Percentiles rank a stretch among this genome's conserved stretches.
Conservation (phyloP, 2,113 vertebrate genomes). For the Silurus glanis region DNA sequence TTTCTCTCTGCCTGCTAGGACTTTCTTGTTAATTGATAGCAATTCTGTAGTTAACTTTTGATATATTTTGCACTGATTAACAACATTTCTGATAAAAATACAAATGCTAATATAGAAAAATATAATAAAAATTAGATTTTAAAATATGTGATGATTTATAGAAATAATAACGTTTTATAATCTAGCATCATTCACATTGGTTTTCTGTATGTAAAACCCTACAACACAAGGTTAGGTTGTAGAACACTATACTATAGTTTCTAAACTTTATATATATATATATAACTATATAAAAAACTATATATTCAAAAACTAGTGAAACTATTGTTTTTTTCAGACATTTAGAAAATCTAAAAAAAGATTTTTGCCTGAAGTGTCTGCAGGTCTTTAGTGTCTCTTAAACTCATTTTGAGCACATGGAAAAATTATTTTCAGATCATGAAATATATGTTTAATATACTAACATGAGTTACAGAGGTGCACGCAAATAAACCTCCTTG, state of each 20-base stretch:
- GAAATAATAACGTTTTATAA: neutral
- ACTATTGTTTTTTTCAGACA: neutral
- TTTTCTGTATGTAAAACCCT: neutral
- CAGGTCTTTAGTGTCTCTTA: neutral
- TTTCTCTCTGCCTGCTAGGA: neutral
- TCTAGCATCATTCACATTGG: neutral
- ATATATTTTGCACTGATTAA: neutral
- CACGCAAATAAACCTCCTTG: conserved; percentile 2
- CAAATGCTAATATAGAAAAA: neutral
- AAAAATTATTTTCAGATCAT: conserved; percentile 14
- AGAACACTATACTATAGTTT: neutral
- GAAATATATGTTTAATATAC: conserved; percentile 28
- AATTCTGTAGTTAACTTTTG: neutral
- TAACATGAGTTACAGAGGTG: neutral
- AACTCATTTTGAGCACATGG: neutral
- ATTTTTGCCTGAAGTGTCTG: neutral
- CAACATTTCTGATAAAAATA: neutral
- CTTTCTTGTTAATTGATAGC: neutral
- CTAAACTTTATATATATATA: too few relatives aligned
- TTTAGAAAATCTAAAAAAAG: neutral
- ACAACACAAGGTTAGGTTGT: neutral
- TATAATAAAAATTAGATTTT: neutral
- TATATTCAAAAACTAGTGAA: too few relatives aligned
- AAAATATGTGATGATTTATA: neutral
- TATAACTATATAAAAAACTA: too few relatives aligned